These are phyloP conservation scores for Neuroterus valhalla DNA, from an alignment of 1,140 invertebrate species.

Conservation along the genomic window DNA sequence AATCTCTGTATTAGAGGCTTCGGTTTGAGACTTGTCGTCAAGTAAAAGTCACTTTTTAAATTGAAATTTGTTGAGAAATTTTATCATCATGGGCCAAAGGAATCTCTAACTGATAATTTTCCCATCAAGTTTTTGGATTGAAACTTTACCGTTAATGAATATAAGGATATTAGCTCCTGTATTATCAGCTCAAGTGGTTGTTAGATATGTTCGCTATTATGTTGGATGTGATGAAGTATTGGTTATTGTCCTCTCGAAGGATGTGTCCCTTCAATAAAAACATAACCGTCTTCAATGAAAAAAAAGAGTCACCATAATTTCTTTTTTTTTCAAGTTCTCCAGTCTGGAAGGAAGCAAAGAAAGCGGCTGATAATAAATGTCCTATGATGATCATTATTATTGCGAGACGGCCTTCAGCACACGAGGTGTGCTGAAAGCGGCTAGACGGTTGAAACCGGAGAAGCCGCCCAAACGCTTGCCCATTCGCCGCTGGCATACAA, in stretches of 20 bases:
- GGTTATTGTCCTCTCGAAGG: constrained; percentile 9
- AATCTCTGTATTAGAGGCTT: too few species aligned
- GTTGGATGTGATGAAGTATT: constrained; percentile 18
- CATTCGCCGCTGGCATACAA: constrained; percentile 69
- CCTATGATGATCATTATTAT: constrained; percentile 43
- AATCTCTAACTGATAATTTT: too few species aligned
- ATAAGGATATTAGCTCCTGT: background rate
- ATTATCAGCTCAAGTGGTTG: background rate
- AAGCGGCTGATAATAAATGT: constrained; percentile 32
- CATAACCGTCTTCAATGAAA: constrained; percentile 1
- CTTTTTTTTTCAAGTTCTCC: constrained; percentile 16
- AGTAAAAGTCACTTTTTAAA: too few species aligned
- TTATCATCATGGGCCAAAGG: too few species aligned
- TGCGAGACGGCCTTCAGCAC: constrained; percentile 44
- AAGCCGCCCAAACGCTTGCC: constrained; percentile 70
- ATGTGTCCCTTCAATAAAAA: constrained; percentile 27
- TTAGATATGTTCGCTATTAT: constrained; percentile 5
- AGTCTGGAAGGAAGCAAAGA: constrained; percentile 24
- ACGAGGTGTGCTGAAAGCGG: constrained; percentile 69
- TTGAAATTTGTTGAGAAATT: too few species aligned
- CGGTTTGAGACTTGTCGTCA: too few species aligned
- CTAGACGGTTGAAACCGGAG: constrained; percentile 74
- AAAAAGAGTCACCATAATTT: constrained; percentile 9
- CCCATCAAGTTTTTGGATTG: too few species aligned
- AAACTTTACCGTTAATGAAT: too few species aligned